Percentiles rank a stretch among this genome's conserved stretches.
Evolutionary conservation across 2,888 invertebrate genomes (phyloP).

Genomic region (Tanypteryx hageni): DNA sequence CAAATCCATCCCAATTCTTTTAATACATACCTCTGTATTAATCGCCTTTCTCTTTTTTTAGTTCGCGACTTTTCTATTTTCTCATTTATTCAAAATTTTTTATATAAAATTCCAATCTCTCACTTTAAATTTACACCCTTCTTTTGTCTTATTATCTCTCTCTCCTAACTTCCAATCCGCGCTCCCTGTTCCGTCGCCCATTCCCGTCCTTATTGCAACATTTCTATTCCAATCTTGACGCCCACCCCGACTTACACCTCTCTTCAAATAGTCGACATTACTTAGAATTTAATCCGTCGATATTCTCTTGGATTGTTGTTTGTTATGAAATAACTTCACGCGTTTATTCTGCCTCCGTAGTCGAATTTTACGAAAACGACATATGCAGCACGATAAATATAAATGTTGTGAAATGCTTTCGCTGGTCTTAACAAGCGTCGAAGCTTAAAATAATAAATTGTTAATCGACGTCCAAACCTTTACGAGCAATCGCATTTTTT

Average conservation of each 20-base stretch:
- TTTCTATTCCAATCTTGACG: not conserved
- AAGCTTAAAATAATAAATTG: not conserved
- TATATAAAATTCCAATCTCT: not conserved
- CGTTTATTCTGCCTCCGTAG: not conserved
- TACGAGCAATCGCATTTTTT: not conserved
- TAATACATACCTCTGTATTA: not conserved
- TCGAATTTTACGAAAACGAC: conserved; percentile 5
- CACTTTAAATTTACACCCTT: not conserved
- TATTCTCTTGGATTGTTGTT: too few species aligned
- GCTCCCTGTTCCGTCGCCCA: not conserved
- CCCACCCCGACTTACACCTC: not conserved
- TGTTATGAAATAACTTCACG: conserved; percentile 22
- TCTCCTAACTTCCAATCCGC: not conserved
- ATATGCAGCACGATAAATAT: conserved; percentile 24
- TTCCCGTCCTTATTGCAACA: not conserved
- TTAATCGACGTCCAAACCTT: conserved; percentile 14
- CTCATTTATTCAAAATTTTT: too few species aligned
- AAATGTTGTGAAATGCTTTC: not conserved
- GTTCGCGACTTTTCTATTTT: not conserved
- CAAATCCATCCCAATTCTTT: not conserved
- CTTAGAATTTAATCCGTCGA: not conserved
- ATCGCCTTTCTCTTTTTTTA: not conserved
- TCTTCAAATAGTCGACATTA: not conserved
- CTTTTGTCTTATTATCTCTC: not conserved
- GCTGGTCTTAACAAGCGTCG: not conserved